These are phyloP conservation scores for Parthenolecanium corni DNA, from an alignment of 2,888 invertebrate genomes.

Conservation along the genomic window DNA sequence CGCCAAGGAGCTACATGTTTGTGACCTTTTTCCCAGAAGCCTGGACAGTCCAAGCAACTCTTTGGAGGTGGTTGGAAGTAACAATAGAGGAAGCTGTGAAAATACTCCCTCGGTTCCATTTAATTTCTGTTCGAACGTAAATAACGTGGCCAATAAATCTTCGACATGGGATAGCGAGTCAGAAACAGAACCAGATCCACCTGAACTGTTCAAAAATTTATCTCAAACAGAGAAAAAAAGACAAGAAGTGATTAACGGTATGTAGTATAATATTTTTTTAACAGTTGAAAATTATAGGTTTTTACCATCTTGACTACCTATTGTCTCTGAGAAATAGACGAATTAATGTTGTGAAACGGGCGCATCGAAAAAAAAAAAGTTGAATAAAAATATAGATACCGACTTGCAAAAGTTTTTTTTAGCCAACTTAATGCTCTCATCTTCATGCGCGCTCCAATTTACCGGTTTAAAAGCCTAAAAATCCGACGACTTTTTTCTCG, in stretches of 20 bases:
- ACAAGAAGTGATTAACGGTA: slow-evolving; percentile 86
- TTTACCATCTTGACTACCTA: too few species aligned
- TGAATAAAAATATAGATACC: too few species aligned
- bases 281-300: too few species aligned
- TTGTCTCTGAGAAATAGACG: too few species aligned
- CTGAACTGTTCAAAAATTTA: slow-evolving; percentile 57
- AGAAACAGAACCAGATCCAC: slow-evolving; percentile 57
- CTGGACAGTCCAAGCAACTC: slow-evolving; percentile 64
- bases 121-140: slow-evolving; percentile 31
- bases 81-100: slow-evolving; percentile 33
- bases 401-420: too few species aligned
- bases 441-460: background rate
- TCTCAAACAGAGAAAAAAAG: slow-evolving; percentile 74
- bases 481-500: too few species aligned
- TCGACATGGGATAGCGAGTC: slow-evolving; percentile 45
- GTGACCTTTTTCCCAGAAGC: slow-evolving; percentile 39
- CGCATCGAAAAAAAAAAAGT: too few species aligned
- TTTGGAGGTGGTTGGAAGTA: slow-evolving; percentile 50
- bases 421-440: too few species aligned
- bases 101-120: slow-evolving; percentile 21
- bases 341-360: too few species aligned
- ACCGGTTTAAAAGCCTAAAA: too few species aligned
- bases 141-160: background rate
- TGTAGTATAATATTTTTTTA: too few species aligned
- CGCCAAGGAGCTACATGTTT: background rate